Evolutionary conservation across 1,140 invertebrate genomes (phyloP).

Genomic region (Sycophaga agraensis): DNA sequence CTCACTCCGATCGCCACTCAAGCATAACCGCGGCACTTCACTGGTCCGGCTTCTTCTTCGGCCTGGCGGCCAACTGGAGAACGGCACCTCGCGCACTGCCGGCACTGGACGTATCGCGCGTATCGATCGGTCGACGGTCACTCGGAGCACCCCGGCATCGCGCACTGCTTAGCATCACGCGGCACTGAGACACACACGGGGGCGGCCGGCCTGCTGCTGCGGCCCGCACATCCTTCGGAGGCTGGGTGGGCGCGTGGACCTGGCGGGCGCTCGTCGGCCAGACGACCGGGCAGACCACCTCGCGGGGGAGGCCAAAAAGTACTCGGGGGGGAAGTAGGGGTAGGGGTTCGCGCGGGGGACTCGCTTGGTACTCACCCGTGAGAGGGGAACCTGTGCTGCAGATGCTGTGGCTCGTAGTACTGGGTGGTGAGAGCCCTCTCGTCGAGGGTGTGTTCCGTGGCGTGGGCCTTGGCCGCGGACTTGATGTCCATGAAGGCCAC

Average conservation of each 20-base stretch:
- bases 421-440: constrained; percentile 84
- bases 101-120: too few relatives aligned
- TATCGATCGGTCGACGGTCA: too few relatives aligned
- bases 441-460: constrained; percentile 84
- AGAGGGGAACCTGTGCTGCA: constrained; percentile 56
- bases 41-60: too few relatives aligned
- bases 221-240: neutral
- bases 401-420: constrained; percentile 82
- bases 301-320: neutral
- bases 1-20: too few relatives aligned
- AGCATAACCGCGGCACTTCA: too few relatives aligned
- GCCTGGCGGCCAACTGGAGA: too few relatives aligned
- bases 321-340: neutral
- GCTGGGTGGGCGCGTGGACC: neutral
- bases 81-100: too few relatives aligned
- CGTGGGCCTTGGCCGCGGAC: constrained; percentile 90
- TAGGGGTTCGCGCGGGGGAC: neutral
- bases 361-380: constrained; percentile 51
- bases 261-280: neutral
- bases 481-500: constrained; percentile 97
- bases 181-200: too few relatives aligned
- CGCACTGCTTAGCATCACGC: neutral
- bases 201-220: too few relatives aligned
- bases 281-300: neutral
- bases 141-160: too few relatives aligned